Conservation (phyloP, 2,113 vertebrate species). For the Edolisoma coerulescens region DNA sequence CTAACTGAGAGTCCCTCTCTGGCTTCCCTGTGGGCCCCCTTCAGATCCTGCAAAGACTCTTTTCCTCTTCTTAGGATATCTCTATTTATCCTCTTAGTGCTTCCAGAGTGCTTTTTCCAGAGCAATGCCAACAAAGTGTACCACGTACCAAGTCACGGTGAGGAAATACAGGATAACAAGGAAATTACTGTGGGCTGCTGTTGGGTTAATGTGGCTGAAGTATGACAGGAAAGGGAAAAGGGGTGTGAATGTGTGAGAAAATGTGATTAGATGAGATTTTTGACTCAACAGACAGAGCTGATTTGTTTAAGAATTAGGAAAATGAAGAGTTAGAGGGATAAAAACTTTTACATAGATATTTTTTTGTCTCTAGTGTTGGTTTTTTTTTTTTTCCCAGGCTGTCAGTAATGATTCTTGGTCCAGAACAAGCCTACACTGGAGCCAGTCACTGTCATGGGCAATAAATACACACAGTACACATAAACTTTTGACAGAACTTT, state of each 20-base stretch:
- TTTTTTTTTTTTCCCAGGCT: not conserved
- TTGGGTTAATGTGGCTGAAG: not conserved
- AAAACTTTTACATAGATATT: not conserved
- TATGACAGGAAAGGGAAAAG: not conserved
- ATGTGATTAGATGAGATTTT: not conserved
- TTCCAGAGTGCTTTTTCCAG: not conserved
- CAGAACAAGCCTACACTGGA: not conserved
- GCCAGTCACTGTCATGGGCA: not conserved
- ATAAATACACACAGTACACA: not conserved
- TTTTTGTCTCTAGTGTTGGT: not conserved
- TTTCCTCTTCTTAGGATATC: rapidly evolving
- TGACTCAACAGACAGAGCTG: not conserved
- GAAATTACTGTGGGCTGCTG: not conserved
- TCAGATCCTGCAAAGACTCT: not conserved
- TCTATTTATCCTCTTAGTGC: not conserved
- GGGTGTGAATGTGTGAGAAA: not conserved
- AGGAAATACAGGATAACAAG: not conserved
- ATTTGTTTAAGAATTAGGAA: not conserved
- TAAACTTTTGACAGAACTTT: not conserved
- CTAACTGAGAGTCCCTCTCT: no score
- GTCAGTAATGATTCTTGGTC: not conserved
- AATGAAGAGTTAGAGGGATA: not conserved
- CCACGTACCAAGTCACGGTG: not conserved
- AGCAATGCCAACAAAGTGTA: not conserved
- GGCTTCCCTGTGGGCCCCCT: no score